phyloP scores from a whole-genome alignment of 2,113 vertebrate species.

The Mesocricetus auratus region DNA sequence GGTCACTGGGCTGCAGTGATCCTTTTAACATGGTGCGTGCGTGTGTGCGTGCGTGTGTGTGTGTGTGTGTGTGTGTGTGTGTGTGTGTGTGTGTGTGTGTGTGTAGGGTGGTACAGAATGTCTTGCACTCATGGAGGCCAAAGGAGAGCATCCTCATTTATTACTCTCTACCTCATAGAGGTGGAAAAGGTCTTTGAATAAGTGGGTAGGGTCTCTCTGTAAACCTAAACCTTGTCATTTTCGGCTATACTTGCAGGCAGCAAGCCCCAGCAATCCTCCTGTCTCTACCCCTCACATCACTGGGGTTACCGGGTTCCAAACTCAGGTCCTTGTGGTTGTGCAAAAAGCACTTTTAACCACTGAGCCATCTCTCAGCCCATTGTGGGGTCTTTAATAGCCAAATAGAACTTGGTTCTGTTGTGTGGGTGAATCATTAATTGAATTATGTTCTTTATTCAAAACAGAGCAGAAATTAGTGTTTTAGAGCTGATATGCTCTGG shows the following conservation, averaged over 20 bases:
- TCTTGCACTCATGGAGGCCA: not conserved
- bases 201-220: not conserved
- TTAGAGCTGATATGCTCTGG: not conserved
- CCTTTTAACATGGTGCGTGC: not conserved
- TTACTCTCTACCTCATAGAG: not conserved
- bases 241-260: not conserved
- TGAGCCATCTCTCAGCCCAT: not conserved
- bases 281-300: not conserved
- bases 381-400: not conserved
- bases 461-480: not conserved
- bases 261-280: not conserved
- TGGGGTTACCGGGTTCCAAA: not conserved
- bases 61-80: not conserved
- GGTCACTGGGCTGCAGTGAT: not conserved
- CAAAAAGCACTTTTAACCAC: not conserved
- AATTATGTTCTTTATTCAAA: not conserved
- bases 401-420: not conserved
- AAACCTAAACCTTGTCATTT: not conserved
- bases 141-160: not conserved
- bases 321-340: not conserved
- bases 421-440: not conserved
- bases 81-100: not conserved
- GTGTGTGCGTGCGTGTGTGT: not conserved
- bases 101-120: not conserved
- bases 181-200: no score